Evolutionary conservation across 2,113 vertebrate species (phyloP), one percentile per base, ranked within the genome.

Genomic region (Indri indri): DNA sequence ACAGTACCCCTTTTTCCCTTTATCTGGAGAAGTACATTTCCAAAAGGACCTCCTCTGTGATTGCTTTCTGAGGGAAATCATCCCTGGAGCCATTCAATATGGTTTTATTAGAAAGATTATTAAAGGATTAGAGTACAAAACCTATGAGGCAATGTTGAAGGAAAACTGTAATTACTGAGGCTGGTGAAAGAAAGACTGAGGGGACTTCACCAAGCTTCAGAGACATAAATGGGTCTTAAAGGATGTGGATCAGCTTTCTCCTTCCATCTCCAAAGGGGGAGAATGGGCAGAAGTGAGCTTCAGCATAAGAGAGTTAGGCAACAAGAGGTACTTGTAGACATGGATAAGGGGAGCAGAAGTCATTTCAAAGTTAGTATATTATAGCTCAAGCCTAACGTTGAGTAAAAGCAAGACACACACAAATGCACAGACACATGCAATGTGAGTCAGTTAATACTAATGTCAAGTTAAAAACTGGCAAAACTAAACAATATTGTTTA

Each of bases 131-230:
- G 86, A 90, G 61, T 88, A 93, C 91, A 63, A 97, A 96, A 81
- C 50, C 79, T 80, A 65, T 94, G 94, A 97, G 73, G 83, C 90
- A 96, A 87, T 80, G 79, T 87, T 96, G 79, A 95, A 95, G 50
- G 91, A 77, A 97, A 97, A 93, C 50, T 95, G 61, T 96, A 97
- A 97, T 97, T 97, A 97, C 45, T 83, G 66, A 96, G 13, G 73
- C 68, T 94, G 91, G 73, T 95, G 95, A 97, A 94, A 95, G 89
- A 93, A 94, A 88, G 82, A 88, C 90, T 37, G 61, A 94, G 88
- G 34, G 59, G 18, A 92, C 65, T 91, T 94, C 70, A 92, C 40
- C 42, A 83, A 73, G 71, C 32, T 88, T 97, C 65, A 82, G 47
- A 92, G 94, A 96, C 61, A 92, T 92, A 90, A 97, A 92, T 61